A percentile compares a stretch with the other conserved stretches of the same genome.
phyloP scores from a whole-genome alignment of 2,888 invertebrate genomes.

The Archips xylosteana region DNA sequence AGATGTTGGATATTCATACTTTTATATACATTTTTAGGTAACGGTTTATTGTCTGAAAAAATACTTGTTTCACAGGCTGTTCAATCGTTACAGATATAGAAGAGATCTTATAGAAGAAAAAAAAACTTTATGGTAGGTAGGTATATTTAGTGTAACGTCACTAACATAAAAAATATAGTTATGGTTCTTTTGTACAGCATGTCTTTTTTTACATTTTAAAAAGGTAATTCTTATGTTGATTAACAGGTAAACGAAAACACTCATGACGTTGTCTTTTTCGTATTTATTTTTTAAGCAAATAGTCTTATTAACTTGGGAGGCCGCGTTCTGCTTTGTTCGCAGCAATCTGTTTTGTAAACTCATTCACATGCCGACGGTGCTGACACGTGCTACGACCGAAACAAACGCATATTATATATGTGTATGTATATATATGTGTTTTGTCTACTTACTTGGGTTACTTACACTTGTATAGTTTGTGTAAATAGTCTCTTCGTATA shows the following conservation, averaged over 20 bases:
- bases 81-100: too few species aligned
- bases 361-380: constrained; percentile 39
- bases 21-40: background rate
- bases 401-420: background rate
- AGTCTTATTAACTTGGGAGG: constrained; percentile 36
- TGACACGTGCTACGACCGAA: constrained; percentile 25
- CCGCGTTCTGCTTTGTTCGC: constrained; percentile 4
- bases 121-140: too few species aligned
- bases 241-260: constrained; percentile 14
- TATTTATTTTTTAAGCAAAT: constrained; percentile 30
- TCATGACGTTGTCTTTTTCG: background rate
- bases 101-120: too few species aligned
- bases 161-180: too few species aligned
- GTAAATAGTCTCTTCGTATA: background rate
- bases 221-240: constrained; percentile 11
- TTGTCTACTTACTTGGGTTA: background rate
- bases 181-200: too few species aligned
- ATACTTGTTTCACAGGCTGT: background rate
- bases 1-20: constrained; percentile 9
- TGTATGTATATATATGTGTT: background rate
- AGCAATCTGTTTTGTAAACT: constrained; percentile 27
- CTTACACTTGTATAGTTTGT: background rate
- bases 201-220: background rate
- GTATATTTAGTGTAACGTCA: too few species aligned
- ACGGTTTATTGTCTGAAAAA: background rate